Conservation (phyloP, 2,888 invertebrate genomes). For the Orthosia gracilis region DNA sequence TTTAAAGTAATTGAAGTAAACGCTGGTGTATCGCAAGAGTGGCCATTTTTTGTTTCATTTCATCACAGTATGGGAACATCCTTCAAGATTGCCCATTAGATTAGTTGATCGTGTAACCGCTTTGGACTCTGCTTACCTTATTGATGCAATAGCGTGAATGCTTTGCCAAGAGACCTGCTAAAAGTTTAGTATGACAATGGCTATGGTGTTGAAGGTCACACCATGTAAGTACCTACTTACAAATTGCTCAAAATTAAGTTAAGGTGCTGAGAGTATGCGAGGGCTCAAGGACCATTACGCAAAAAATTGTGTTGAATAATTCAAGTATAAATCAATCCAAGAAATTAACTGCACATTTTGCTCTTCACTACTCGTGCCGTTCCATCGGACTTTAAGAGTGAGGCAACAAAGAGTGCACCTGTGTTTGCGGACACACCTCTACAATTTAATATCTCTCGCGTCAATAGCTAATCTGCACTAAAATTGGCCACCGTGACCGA, state of each 20-base stretch:
- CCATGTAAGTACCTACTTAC: neutral
- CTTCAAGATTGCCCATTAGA: conserved; percentile 50
- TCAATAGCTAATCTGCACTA: too few relatives aligned
- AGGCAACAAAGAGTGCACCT: too few relatives aligned
- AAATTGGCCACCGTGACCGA: too few relatives aligned
- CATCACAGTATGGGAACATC: conserved; percentile 62
- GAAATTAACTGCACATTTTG: too few relatives aligned
- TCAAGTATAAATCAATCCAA: neutral
- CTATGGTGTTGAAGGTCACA: conserved; percentile 5
- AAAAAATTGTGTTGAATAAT: neutral
- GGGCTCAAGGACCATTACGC: neutral
- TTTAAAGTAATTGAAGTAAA: conserved; percentile 48
- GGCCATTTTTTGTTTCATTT: conserved; percentile 50
- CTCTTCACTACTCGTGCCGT: too few relatives aligned
- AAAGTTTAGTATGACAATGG: conserved; percentile 26
- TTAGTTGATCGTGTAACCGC: conserved; percentile 41
- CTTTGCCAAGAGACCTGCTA: conserved; percentile 22
- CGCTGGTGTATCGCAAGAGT: conserved; percentile 29
- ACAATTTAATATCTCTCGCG: too few relatives aligned
- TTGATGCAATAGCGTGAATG: conserved; percentile 50
- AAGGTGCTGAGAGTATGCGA: neutral
- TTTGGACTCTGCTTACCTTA: conserved; percentile 36
- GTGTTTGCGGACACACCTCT: too few relatives aligned
- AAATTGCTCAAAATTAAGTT: conserved; percentile 16
- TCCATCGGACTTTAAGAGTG: too few relatives aligned